Percentiles rank a stretch among this genome's conserved stretches.
Conservation (phyloP, 37 sponge, comb jelly and placozoan species). For the Axinella damicornis region DNA sequence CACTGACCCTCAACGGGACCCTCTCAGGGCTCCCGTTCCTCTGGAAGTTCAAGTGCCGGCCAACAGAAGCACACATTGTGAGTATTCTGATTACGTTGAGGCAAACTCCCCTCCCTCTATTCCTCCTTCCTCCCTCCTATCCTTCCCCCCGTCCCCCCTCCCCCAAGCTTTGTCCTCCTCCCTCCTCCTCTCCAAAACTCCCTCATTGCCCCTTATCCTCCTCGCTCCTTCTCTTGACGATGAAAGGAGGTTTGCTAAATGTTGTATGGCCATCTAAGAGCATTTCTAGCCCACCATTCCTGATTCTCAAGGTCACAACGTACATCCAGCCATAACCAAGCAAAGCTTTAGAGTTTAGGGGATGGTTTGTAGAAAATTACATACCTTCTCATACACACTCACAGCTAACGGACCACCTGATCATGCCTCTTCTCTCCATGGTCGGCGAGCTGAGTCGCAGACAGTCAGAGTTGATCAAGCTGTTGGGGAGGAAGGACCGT, state of each 20-base stretch:
- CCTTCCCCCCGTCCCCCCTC: background rate
- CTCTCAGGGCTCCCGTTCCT: slow-evolving; percentile 59
- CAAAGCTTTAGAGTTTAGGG: too few relatives aligned
- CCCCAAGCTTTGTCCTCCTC: background rate
- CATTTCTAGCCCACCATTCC: too few relatives aligned
- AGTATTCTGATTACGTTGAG: background rate
- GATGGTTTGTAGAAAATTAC: too few relatives aligned
- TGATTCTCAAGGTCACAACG: too few relatives aligned
- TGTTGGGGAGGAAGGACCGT: slow-evolving; percentile 71
- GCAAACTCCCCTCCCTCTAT: too few relatives aligned
- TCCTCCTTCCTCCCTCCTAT: too few relatives aligned
- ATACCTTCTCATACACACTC: background rate
- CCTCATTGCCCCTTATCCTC: too few relatives aligned
- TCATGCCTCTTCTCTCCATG: slow-evolving; percentile 54
- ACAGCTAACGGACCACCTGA: slow-evolving; percentile 51
- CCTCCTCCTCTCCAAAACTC: too few relatives aligned
- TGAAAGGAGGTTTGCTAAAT: too few relatives aligned
- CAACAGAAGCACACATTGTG: background rate
- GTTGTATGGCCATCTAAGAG: too few relatives aligned
- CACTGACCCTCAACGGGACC: slow-evolving; percentile 18
- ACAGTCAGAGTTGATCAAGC: slow-evolving; percentile 49
- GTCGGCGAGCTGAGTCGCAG: slow-evolving; percentile 64
- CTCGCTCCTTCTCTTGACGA: too few relatives aligned
- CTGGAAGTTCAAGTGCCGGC: slow-evolving; percentile 56
- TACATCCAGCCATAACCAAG: too few relatives aligned